Evolutionary conservation across 1,140 invertebrate species (phyloP).

Genomic region (Drosophila simulans): DNA sequence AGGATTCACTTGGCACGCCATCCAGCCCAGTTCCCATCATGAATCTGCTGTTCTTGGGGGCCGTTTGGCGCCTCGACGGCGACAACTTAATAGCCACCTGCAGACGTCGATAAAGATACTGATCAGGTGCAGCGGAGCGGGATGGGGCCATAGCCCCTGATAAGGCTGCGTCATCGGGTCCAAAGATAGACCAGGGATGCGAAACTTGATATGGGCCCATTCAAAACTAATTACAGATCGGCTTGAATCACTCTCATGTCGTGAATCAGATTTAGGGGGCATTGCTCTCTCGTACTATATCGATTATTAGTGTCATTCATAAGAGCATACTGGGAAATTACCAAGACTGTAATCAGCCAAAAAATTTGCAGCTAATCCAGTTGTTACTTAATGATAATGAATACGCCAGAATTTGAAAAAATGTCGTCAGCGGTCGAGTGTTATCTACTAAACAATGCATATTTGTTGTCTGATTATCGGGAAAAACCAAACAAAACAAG

Average conservation of each 20-base stretch:
- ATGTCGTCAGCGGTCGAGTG: background rate
- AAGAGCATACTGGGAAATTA: background rate
- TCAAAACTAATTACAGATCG: conserved; percentile 25
- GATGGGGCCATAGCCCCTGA: conserved; percentile 22
- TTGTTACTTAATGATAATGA: background rate
- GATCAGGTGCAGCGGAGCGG: conserved; percentile 22
- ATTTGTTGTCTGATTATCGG: background rate
- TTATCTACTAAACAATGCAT: background rate
- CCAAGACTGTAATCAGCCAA: background rate
- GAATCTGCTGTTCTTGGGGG: conserved; percentile 59
- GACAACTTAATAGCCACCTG: conserved; percentile 79
- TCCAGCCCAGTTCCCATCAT: conserved; percentile 77
- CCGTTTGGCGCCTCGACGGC: conserved; percentile 70
- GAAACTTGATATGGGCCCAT: conserved; percentile 31
- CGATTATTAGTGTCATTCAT: background rate
- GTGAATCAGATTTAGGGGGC: conserved; percentile 13
- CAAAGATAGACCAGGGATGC: conserved; percentile 40
- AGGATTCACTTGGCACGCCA: conserved; percentile 74
- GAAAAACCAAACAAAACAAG: background rate
- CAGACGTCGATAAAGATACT: conserved; percentile 59
- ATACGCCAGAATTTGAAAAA: background rate
- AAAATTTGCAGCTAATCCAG: too few relatives aligned
- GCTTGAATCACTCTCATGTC: conserved; percentile 27
- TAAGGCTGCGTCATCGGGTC: conserved; percentile 49
- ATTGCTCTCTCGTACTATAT: conserved; percentile 1